Conservation (phyloP, 2,888 invertebrate genomes). For the Saturnia japonica region DNA sequence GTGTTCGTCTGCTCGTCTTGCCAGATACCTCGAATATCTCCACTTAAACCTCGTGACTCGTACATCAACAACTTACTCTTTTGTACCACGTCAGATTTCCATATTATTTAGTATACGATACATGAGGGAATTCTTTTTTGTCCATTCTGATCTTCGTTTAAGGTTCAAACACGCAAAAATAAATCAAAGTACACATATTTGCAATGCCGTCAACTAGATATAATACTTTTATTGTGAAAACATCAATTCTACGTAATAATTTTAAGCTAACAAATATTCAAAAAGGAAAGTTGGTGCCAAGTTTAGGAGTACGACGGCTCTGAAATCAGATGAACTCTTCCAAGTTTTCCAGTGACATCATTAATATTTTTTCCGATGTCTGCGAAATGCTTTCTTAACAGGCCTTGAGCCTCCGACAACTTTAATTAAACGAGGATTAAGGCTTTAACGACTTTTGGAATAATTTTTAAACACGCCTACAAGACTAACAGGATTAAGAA, state of each 20-base stretch:
- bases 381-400: slow-evolving; percentile 28
- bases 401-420: slow-evolving; percentile 28
- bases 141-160: background rate
- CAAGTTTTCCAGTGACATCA: slow-evolving; percentile 18
- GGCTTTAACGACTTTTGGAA: slow-evolving; percentile 67
- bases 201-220: background rate
- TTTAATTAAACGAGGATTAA: slow-evolving; percentile 71
- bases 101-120: background rate
- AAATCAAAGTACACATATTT: background rate
- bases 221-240: background rate
- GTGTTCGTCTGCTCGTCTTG: background rate
- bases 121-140: background rate
- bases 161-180: background rate
- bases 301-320: background rate
- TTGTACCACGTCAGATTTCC: background rate
- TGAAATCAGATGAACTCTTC: slow-evolving; percentile 11
- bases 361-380: slow-evolving; percentile 25
- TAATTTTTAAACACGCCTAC: slow-evolving; percentile 60
- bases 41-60: too few relatives aligned
- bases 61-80: background rate
- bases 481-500: slow-evolving; percentile 55
- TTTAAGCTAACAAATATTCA: background rate
- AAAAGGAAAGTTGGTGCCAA: slow-evolving; percentile 7
- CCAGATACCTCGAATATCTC: background rate
- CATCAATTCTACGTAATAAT: background rate